Conservation (phyloP, 35 echinoderm and acorn worm genomes). For the Amphiura filiformis region DNA sequence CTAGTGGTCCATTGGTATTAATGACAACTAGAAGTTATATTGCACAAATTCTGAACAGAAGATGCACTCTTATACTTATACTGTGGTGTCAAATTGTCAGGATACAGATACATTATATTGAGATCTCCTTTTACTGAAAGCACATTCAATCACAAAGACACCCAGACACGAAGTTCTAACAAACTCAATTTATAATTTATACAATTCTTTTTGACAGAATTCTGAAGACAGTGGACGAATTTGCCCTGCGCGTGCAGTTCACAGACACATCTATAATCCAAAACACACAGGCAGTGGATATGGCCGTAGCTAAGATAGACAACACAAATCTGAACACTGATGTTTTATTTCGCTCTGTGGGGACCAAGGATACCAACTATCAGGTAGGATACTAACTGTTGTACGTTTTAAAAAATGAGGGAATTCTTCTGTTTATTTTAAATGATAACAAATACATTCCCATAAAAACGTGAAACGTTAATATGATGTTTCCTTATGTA, state of each 20-base stretch:
- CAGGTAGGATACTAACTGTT: slow-evolving; percentile 35
- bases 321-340: slow-evolving; percentile 10
- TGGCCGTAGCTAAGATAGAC: slow-evolving; percentile 19
- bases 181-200: too few relatives aligned
- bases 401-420: background rate
- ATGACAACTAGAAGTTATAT: too few relatives aligned
- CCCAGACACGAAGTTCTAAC: too few relatives aligned
- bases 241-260: slow-evolving; percentile 39
- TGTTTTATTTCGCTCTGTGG: slow-evolving; percentile 8
- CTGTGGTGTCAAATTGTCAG: too few relatives aligned
- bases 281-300: slow-evolving; percentile 24
- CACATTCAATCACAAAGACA: too few relatives aligned
- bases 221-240: slow-evolving; percentile 31
- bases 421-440: background rate
- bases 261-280: background rate
- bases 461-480: too few relatives aligned
- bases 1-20: too few relatives aligned
- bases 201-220: slow-evolving; percentile 4
- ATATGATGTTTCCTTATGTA: too few relatives aligned
- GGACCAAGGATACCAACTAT: background rate
- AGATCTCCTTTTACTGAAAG: too few relatives aligned
- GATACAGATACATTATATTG: too few relatives aligned
- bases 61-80: too few relatives aligned
- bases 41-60: too few relatives aligned
- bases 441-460: background rate